Evolutionary conservation across 2,113 vertebrate species (phyloP).

Genomic region (Odontophorus gujanensis): DNA sequence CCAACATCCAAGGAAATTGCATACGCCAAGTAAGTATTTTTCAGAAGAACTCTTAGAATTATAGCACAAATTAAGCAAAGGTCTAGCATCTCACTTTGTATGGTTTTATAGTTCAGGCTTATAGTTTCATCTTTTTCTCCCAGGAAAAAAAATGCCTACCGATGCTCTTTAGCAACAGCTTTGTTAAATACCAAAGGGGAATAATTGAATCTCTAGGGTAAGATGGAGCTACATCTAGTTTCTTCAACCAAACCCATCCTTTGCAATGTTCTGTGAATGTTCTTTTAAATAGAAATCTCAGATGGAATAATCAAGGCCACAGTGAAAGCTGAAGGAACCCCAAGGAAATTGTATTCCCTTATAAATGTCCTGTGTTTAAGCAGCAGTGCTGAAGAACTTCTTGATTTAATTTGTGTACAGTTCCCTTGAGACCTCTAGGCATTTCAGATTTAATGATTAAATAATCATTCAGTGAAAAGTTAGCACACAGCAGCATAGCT

Average conservation of each 20-base stretch:
- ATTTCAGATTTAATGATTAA: slow-evolving; percentile 13
- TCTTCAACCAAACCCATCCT: not conserved
- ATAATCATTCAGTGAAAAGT: slow-evolving; percentile 2
- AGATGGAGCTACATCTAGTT: not conserved
- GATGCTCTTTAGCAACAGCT: not conserved
- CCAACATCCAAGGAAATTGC: not conserved
- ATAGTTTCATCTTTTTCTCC: not conserved
- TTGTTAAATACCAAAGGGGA: slow-evolving; percentile 11
- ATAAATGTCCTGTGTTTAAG: not conserved
- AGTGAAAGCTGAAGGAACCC: not conserved
- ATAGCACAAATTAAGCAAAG: not conserved
- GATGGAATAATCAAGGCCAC: not conserved
- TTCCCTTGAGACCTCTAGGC: not conserved
- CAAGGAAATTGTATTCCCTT: not conserved
- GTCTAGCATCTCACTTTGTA: not conserved
- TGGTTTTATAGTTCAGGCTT: not conserved
- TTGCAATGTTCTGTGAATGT: not conserved
- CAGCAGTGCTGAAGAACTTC: not conserved
- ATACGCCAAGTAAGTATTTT: not conserved
- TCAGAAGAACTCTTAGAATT: not conserved
- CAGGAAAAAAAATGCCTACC: not conserved
- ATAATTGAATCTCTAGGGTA: not conserved
- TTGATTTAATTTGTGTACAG: slow-evolving; percentile 9
- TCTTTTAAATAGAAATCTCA: not conserved
- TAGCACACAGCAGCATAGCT: slow-evolving; percentile 1